Evolutionary conservation across 2,797 vertebrate genomes (phyloP).

Genomic region (Balearica regulorum): DNA sequence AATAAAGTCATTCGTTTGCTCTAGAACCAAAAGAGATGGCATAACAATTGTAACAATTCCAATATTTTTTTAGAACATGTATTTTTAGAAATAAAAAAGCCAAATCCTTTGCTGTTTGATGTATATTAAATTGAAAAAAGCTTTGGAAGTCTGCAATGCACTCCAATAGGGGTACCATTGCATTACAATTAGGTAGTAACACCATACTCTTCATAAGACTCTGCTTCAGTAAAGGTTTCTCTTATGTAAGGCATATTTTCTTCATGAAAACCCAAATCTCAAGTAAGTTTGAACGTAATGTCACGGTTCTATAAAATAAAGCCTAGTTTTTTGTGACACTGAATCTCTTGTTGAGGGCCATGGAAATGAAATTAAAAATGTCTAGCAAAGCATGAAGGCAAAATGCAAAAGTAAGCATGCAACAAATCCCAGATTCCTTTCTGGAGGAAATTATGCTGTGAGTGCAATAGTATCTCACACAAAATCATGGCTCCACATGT

Average conservation of each 20-base stretch:
- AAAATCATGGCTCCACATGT: background rate
- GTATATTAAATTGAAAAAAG: background rate
- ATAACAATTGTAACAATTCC: background rate
- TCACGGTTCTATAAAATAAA: background rate
- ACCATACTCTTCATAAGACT: background rate
- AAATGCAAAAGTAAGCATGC: background rate
- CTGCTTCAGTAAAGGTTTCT: background rate
- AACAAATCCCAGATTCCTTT: background rate
- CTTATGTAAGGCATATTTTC: background rate
- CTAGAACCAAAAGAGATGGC: background rate
- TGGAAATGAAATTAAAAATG: background rate
- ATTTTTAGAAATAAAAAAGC: background rate
- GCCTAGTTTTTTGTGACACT: background rate
- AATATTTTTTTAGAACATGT: rapidly evolving
- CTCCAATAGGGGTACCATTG: background rate
- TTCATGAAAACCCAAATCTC: background rate
- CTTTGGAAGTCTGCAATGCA: background rate
- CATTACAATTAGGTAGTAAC: background rate
- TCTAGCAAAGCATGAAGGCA: background rate
- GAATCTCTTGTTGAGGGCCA: background rate
- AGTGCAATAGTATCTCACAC: background rate
- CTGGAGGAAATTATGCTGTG: background rate
- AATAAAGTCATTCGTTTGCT: background rate
- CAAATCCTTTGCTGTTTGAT: background rate
- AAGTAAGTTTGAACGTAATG: background rate